Evolutionary conservation across 2,888 invertebrate species (phyloP), one percentile per base, ranked within the genome.

Genomic region (Apamea sordens): DNA sequence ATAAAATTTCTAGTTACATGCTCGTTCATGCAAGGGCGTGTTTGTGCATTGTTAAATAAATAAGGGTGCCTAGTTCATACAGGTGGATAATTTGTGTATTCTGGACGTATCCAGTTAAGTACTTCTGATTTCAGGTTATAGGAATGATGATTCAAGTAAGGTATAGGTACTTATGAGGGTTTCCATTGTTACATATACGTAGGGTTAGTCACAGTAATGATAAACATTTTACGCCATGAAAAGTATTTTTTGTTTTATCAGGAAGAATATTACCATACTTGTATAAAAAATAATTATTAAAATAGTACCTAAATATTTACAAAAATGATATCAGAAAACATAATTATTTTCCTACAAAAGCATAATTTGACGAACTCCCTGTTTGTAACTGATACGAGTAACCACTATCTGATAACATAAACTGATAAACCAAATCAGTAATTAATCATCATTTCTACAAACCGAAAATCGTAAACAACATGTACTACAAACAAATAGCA

Each of bases 21-120:
- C 92, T 81, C 91, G 92, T 92, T 81, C 91, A 89, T 92, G 92
- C 91, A 81, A 87, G 83, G 67, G 50, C 70, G 73, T 76, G 21
- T 73, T 36, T 81, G 85, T 83, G 87, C 63, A 79, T 56, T 10
- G 64, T 85, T 82, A 82, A 64, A 77, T 72, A 64, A 36, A 56
- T 78, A 83, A 73, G 47, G 65, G 86, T 83, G 85, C 68, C 11
- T 72, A 44, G 41, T 64, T 70, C 59, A 44, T 65, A 56, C 15
- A 64, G 53, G 83, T 67, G 68, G 32, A 53, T 47, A 61, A 72
- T 67, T 64, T 74, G 44, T 11, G n/a, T 32, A 3, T 71, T 56
- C 44, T 67, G 18, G 41, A 74, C 32, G 32, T 61, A 44, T 44
- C 41, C n/a, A 32, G 24, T 36, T 36, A n/a, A 41, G 24, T 32